Conservation (phyloP, 2,113 vertebrate genomes). For the Uria aalge region DNA sequence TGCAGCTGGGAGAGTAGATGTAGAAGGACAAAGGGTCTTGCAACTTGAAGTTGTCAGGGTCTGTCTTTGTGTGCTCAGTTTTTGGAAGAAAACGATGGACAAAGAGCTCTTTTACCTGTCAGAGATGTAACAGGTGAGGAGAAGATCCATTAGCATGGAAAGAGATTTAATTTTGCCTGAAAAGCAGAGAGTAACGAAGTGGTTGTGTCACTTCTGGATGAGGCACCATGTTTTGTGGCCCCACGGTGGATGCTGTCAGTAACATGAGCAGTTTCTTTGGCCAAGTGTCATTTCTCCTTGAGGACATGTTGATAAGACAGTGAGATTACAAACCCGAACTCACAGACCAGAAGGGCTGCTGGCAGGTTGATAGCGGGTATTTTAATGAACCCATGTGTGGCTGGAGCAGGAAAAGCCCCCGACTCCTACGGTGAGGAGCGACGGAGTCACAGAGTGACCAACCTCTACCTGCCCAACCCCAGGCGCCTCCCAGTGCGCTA, state of each 20-base stretch:
- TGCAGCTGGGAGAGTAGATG: background rate
- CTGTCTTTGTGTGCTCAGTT: background rate
- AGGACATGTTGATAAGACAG: background rate
- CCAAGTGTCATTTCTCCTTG: background rate
- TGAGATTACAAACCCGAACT: background rate
- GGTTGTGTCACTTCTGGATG: background rate
- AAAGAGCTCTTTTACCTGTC: background rate
- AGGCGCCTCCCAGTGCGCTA: fast-evolving
- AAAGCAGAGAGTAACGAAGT: background rate
- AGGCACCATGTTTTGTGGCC: background rate
- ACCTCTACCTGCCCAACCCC: background rate
- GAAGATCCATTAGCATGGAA: background rate
- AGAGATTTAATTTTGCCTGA: background rate
- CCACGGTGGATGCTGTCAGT: background rate
- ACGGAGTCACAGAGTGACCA: background rate
- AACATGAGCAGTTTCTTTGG: background rate
- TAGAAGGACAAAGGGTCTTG: background rate
- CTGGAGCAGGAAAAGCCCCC: background rate
- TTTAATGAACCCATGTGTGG: background rate
- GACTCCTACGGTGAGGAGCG: fast-evolving
- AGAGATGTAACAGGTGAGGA: background rate
- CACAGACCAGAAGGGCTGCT: background rate
- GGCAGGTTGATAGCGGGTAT: background rate
- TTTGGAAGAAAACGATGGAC: background rate
- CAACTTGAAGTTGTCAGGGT: background rate